These are phyloP conservation scores for Scaptomyza hsui DNA, from an alignment of 1,140 invertebrate species.

Conservation along the genomic window DNA sequence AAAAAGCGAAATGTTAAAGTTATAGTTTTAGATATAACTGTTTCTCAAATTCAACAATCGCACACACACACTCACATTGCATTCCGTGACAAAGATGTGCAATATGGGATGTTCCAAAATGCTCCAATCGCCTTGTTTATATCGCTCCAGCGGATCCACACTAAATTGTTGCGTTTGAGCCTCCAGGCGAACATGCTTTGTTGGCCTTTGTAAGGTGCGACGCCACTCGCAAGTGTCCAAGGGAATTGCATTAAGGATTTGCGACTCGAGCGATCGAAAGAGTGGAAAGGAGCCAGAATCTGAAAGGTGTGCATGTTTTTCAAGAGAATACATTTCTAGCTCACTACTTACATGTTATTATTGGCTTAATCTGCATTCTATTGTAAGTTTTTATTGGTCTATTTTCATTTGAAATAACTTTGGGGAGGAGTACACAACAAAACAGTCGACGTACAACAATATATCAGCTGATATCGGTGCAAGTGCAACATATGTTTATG, in stretches of 20 bases:
- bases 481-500: conserved; percentile 12
- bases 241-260: conserved; percentile 91
- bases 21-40: too few species aligned
- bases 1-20: neutral
- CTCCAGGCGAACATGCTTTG: conserved; percentile 93
- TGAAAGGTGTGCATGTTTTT: conserved; percentile 77
- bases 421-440: conserved; percentile 25
- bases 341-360: conserved; percentile 74
- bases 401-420: conserved; percentile 42
- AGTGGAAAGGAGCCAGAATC: conserved; percentile 95
- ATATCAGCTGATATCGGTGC: conserved; percentile 25
- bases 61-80: conserved; percentile 87
- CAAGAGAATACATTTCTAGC: neutral
- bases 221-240: conserved; percentile 95
- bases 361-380: conserved; percentile 79
- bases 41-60: neutral
- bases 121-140: conserved; percentile 86
- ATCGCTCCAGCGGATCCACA: conserved; percentile 88
- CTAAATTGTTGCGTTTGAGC: conserved; percentile 93
- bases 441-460: conserved; percentile 24
- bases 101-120: conserved; percentile 94
- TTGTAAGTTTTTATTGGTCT: conserved; percentile 23
- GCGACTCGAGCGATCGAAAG: conserved; percentile 92
- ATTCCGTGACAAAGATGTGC: conserved; percentile 98
- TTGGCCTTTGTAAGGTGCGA: conserved; percentile 91